These are phyloP conservation scores for Noturus placidus DNA, from an alignment of 2,113 vertebrate genomes.

Conservation along the genomic window DNA sequence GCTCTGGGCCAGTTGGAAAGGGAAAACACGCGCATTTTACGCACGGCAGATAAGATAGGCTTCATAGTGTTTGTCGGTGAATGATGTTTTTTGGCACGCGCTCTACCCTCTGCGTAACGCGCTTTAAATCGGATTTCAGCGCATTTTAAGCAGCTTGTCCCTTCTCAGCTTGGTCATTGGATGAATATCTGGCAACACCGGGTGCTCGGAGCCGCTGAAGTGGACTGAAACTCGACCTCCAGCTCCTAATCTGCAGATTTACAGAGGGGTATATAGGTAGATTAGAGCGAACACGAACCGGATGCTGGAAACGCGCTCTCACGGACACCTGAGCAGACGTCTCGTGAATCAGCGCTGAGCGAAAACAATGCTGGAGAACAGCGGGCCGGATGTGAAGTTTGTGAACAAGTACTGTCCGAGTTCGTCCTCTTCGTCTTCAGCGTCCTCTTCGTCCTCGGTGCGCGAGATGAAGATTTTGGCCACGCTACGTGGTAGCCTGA, in stretches of 20 bases:
- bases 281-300: constrained; percentile 12
- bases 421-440: constrained; percentile 49
- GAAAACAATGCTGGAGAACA: constrained; percentile 70
- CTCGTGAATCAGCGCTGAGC: neutral
- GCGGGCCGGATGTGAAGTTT: constrained; percentile 69
- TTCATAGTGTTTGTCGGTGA: neutral
- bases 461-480: constrained; percentile 67
- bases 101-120: neutral
- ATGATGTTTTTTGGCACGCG: neutral
- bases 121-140: constrained; percentile 28
- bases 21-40: constrained; percentile 5
- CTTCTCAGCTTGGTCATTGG: constrained; percentile 22
- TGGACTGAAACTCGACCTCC: constrained; percentile 66
- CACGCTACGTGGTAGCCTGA: constrained; percentile 63
- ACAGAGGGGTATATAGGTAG: constrained; percentile 32
- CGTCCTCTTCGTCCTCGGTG: constrained; percentile 66
- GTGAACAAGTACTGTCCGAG: constrained; percentile 67
- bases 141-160: constrained; percentile 17
- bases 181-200: constrained; percentile 62
- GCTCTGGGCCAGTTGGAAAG: neutral
- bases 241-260: constrained; percentile 58
- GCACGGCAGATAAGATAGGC: neutral
- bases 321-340: neutral
- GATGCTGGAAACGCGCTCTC: constrained; percentile 31
- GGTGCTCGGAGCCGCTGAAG: constrained; percentile 47